phyloP scores from a whole-genome alignment of 2,113 vertebrate species.

The Mionectes macconnelli region DNA sequence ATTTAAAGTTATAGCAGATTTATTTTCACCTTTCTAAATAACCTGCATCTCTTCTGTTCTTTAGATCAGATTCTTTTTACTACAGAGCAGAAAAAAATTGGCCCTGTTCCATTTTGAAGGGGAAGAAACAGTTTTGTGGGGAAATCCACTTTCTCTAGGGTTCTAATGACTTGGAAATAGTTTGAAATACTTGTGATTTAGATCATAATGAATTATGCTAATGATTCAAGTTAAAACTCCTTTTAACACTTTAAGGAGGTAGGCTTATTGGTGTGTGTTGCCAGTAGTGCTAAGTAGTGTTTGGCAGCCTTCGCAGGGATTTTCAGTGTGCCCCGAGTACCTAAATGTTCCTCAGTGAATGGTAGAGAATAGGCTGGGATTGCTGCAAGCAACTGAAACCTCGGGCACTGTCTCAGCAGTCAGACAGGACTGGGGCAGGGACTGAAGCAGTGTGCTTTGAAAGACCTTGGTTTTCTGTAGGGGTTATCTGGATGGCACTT shows the following conservation, averaged over 20 bases:
- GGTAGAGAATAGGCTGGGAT: neutral
- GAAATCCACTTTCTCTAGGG: constrained; percentile 41
- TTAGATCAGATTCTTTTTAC: neutral
- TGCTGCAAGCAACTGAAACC: neutral
- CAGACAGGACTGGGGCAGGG: neutral
- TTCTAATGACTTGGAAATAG: neutral
- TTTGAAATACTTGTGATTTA: constrained; percentile 9
- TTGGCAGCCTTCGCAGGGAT: neutral
- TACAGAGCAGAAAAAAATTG: neutral
- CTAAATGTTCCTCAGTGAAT: neutral
- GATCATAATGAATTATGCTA: constrained; percentile 9
- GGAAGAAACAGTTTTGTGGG: constrained; percentile 19
- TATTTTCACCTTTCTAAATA: neutral
- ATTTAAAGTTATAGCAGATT: neutral
- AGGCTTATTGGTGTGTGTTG: neutral
- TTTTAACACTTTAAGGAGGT: neutral
- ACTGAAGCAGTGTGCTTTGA: neutral
- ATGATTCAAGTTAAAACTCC: neutral
- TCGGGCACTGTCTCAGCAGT: neutral
- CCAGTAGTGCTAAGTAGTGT: neutral
- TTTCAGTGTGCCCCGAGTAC: neutral
- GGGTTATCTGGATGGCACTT: neutral
- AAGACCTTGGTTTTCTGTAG: neutral
- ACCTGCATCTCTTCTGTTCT: neutral
- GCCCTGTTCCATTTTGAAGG: neutral